phyloP scores from a whole-genome alignment of 2,797 vertebrate genomes.

The Semaprochilodus insignis region DNA sequence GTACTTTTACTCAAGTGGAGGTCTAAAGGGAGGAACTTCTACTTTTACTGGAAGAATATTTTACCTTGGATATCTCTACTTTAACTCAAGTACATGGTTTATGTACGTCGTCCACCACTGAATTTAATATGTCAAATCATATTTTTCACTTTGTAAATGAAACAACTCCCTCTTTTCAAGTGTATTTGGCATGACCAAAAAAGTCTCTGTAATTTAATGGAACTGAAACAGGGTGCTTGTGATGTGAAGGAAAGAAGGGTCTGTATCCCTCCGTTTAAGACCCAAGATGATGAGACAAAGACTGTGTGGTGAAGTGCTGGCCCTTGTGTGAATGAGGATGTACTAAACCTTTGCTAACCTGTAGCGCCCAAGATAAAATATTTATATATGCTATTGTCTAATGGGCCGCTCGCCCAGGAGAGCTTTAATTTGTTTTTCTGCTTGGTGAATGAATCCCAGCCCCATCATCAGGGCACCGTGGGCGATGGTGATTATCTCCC shows the following conservation, averaged over 20 bases:
- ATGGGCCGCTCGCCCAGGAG: constrained; percentile 68
- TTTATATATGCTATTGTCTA: constrained; percentile 87
- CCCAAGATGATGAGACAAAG: constrained; percentile 65
- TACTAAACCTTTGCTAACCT: constrained; percentile 85
- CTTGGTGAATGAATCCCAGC: constrained; percentile 81
- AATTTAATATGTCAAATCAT: no score
- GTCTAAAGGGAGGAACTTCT: no score
- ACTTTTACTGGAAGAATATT: no score
- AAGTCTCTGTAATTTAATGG: no score
- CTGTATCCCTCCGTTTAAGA: constrained; percentile 64
- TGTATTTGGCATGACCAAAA: neutral
- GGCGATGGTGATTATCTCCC: constrained; percentile 75
- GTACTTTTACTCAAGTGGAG: no score
- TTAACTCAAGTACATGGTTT: no score
- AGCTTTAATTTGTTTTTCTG: constrained; percentile 84
- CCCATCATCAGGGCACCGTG: constrained; percentile 75
- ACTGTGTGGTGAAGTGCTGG: constrained; percentile 71
- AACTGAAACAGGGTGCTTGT: neutral
- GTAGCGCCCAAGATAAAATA: constrained; percentile 83
- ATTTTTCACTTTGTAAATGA: neutral
- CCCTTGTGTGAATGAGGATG: constrained; percentile 83
- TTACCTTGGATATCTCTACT: no score
- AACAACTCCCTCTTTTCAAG: neutral
- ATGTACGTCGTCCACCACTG: no score
- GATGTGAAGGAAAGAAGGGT: neutral